Evolutionary conservation across 2,113 vertebrate genomes (phyloP).

Genomic region (Carassius gibelio): DNA sequence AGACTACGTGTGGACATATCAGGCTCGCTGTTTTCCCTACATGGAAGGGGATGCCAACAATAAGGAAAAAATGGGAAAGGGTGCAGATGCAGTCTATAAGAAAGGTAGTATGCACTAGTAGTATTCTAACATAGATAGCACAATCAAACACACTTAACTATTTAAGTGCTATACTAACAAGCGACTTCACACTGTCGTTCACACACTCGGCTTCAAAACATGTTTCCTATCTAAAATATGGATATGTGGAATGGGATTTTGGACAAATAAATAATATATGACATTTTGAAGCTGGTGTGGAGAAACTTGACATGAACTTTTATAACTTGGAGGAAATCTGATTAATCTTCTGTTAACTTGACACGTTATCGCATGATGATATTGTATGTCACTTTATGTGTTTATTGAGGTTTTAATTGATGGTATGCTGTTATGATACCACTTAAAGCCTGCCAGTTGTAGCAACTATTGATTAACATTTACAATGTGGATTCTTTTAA

Average conservation of each 20-base stretch:
- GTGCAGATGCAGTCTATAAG: slow-evolving; percentile 92
- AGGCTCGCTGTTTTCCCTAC: slow-evolving; percentile 96
- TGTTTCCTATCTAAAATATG: background rate
- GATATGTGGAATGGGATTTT: background rate
- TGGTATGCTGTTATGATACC: background rate
- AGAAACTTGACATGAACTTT: background rate
- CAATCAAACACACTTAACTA: no score
- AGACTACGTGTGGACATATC: slow-evolving; percentile 98
- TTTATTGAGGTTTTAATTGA: no score
- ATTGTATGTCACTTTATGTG: no score
- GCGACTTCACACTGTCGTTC: no score
- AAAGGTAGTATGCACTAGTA: slow-evolving; percentile 77
- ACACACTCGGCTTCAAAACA: background rate
- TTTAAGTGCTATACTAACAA: no score
- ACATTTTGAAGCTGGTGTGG: background rate
- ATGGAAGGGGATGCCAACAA: slow-evolving; percentile 98
- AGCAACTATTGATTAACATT: no score
- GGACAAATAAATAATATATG: background rate
- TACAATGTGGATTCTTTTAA: background rate
- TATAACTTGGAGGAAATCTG: background rate
- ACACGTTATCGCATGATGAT: no score
- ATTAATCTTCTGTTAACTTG: no score
- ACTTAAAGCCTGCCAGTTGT: background rate
- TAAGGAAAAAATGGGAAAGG: slow-evolving; percentile 98
- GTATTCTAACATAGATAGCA: background rate